Percentiles rank a stretch among this genome's conserved stretches.
These are phyloP conservation scores for Monarcha castaneiventris DNA, from an alignment of 2,113 vertebrate genomes.

Conservation along the genomic window DNA sequence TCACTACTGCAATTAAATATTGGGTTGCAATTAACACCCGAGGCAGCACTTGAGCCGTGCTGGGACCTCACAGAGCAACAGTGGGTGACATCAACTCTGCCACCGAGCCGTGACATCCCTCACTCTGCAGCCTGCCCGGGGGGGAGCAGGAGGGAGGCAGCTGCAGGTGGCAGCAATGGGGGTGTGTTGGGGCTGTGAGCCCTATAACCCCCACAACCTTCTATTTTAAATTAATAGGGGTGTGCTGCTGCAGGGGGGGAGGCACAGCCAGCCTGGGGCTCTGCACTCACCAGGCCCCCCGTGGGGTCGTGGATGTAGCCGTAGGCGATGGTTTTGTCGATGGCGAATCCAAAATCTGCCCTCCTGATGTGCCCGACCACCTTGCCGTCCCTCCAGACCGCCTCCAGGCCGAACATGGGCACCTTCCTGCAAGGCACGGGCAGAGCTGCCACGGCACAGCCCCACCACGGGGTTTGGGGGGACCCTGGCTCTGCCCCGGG, in stretches of 20 bases:
- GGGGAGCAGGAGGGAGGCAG: fast-evolving
- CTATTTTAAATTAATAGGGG: no score
- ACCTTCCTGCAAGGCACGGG: slow-evolving; percentile 77
- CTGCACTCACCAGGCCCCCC: slow-evolving; percentile 81
- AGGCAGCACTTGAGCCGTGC: neutral
- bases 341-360: slow-evolving; percentile 86
- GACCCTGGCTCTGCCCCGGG: fast-evolving
- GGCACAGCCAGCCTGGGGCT: fast-evolving
- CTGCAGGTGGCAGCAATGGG: no score
- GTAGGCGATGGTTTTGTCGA: slow-evolving; percentile 89
- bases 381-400: slow-evolving; percentile 84
- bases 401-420: slow-evolving; percentile 93
- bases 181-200: no score
- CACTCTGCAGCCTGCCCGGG: fast-evolving
- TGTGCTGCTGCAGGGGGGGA: fast-evolving
- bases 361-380: slow-evolving; percentile 88
- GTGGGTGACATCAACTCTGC: neutral
- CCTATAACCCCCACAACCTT: no score
- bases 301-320: slow-evolving; percentile 88
- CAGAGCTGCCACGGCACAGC: neutral
- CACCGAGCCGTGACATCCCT: fast-evolving
- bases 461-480: fast-evolving
- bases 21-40: neutral
- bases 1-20: neutral
- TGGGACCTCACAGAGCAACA: fast-evolving